Percentiles rank a stretch among this genome's conserved stretches.
Evolutionary conservation across 2,888 invertebrate species (phyloP).

Genomic region (Tromatobia lineatoria): DNA sequence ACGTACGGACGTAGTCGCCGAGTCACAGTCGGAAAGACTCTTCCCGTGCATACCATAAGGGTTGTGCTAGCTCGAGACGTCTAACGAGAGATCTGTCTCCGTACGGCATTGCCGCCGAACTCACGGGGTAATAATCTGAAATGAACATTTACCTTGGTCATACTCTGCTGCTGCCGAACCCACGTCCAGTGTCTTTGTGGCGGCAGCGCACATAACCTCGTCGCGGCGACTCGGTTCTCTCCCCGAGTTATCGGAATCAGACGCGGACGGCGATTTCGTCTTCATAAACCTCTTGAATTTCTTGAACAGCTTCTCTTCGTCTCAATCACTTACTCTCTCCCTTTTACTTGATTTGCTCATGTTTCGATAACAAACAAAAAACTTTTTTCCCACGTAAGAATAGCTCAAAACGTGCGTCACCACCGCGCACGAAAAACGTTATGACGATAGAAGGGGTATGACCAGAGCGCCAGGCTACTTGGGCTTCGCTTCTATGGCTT

Average conservation of each 20-base stretch:
- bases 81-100: slow-evolving; percentile 33
- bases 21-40: slow-evolving; percentile 50
- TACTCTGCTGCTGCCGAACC: neutral
- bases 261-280: neutral
- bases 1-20: slow-evolving; percentile 57
- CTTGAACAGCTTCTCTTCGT: neutral
- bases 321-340: neutral
- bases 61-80: slow-evolving; percentile 53
- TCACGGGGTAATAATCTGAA: slow-evolving; percentile 51
- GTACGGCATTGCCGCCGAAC: slow-evolving; percentile 60
- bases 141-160: slow-evolving; percentile 46
- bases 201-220: neutral
- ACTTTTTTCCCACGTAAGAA: slow-evolving; percentile 7
- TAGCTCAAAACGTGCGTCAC: slow-evolving; percentile 1
- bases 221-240: neutral
- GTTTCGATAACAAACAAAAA: neutral
- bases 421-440: slow-evolving; percentile 52
- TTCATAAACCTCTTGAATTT: slow-evolving; percentile 14
- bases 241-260: slow-evolving; percentile 10
- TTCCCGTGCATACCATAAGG: slow-evolving; percentile 50
- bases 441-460: slow-evolving; percentile 42
- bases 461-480: slow-evolving; percentile 38
- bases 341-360: slow-evolving; percentile 7
- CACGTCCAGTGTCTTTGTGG: neutral
- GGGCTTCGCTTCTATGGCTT: slow-evolving; percentile 43